A percentile compares a stretch with the other conserved stretches of the same genome.
Evolutionary conservation across 2,888 invertebrate genomes (phyloP).

Genomic region (Encarsia formosa): DNA sequence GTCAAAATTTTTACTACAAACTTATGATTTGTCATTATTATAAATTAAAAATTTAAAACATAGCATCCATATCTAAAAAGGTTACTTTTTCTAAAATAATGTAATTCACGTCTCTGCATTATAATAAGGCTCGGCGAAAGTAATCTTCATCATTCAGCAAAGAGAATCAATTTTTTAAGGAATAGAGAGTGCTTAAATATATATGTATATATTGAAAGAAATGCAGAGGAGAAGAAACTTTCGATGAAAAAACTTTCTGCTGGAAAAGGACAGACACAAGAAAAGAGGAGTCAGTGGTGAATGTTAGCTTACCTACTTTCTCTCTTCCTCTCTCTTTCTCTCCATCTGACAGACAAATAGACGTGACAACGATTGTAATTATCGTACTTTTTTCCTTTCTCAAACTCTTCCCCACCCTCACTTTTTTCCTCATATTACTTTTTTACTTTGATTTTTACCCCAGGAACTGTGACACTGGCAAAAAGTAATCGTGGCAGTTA

Average conservation of each 20-base stretch:
- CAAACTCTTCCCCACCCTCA: background rate
- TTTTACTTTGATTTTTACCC: too few species aligned
- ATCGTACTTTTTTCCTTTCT: slow-evolving; percentile 10
- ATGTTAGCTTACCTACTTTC: background rate
- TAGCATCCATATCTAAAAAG: too few species aligned
- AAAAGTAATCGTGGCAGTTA: slow-evolving; percentile 10
- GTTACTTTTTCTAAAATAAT: too few species aligned
- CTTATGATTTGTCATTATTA: too few species aligned
- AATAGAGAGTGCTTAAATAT: too few species aligned
- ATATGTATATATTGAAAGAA: too few species aligned
- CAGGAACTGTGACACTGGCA: slow-evolving; percentile 4
- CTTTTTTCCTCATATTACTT: background rate
- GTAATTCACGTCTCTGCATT: too few species aligned
- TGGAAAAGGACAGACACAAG: background rate
- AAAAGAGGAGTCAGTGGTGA: background rate
- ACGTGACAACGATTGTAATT: slow-evolving; percentile 27
- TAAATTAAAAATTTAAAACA: too few species aligned
- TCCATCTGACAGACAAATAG: slow-evolving; percentile 17
- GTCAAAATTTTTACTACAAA: too few species aligned
- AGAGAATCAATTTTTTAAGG: too few species aligned
- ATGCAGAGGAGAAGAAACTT: slow-evolving; percentile 12
- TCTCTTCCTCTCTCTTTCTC: background rate
- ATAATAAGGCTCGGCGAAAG: too few species aligned
- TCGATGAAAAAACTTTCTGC: slow-evolving; percentile 26
- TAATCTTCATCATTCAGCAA: too few species aligned